Evolutionary conservation across 2,113 vertebrate genomes (phyloP), one percentile per base, ranked within the genome.

Genomic region (Megaceryle maxima): DNA sequence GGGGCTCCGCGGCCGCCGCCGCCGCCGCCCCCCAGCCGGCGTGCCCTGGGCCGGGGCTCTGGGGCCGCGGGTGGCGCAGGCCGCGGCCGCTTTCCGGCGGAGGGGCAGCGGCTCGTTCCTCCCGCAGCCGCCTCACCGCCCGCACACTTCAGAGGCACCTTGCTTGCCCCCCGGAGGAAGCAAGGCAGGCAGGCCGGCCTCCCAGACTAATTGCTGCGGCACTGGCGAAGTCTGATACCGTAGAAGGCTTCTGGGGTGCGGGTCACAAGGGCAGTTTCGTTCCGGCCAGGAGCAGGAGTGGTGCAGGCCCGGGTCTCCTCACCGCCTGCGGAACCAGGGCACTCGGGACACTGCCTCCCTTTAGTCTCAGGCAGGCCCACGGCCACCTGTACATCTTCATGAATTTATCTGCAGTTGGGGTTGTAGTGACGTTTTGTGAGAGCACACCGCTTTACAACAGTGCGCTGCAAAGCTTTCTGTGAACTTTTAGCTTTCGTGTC

Each of bases 261-360:
- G 50, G 43, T 50, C 41, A 10, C 1, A 13, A 14, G 39, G 24
- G 43, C 14, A 25, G 28, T 6, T 13, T 28, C 21, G 1, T 15
- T 41, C 3, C 6, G n/a, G 64, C 43, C 39, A 1, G 0, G 17
- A 22, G 4, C 2, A 3, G 53, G 10, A 35, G 59, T 37, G 20
- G 37, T 0, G 33, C 10, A 1, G 4, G 4, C 50, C 56, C 5
- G 63, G 9, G 24, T 11, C 62, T 11, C 20, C 37, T 39, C 5
- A 3, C 33, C 0, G 11, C 33, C 37, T 9, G n/a, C 1, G n/a
- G 0, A 6, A 3, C 5, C 63, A 3, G 31, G 16, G 6, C 33
- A 1, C 16, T 2, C 2, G 35, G 57, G 37, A 21, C 55, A 0
- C 0, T 0, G 24, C 57, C 44, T 7, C n/a, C 43, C 4, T 5